Base-by-base conservation (phyloP, 2,113 vertebrate genomes). In the Toxostoma redivivum region DNA sequence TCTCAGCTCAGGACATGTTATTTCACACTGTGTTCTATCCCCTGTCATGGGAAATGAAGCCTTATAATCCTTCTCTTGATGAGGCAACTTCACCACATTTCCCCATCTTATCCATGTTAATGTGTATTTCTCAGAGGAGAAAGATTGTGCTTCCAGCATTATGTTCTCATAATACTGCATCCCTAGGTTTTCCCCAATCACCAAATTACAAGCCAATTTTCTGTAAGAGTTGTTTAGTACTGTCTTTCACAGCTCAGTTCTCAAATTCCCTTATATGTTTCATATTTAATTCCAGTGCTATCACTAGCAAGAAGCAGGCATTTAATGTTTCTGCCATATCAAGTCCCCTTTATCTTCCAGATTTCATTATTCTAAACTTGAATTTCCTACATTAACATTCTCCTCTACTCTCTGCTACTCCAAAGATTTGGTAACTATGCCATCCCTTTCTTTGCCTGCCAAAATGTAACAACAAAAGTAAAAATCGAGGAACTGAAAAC, bases 391-490 rank as follows among this genome's bases (percentile, higher is more conserved):
- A 64, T 67, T 83, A 92, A 53, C 8, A 56, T 81, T 95, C 76
- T 77, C 25, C 48, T 42, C 42, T 24, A 33, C 20, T 35, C 27
- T 69, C 81, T 87, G 33, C 69, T 67, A 60, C 20, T 87, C 42
- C 57, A 87, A 93, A 96, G 44, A 80, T 78, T 83, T 57, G 31
- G 17, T 83, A 95, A 91, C 37, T 11, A 25, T 54, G 35, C 23
- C 33, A 40, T 91, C 31, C 76, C 16, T 90, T 81, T 84, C 74
- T 88, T 91, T 53, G 17, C 10, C 56, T 94, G 58, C n/a, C 44
- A 96, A 91, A 95, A 95, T 60, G 18, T 73, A 94, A 65, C 67
- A 85, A 56, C 64, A 77, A 93, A 96, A 95, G 69, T 79, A 93
- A 91, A 96, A 96, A 94, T 91, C 21, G 88, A 94, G 37, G 16